Base-by-base conservation (phyloP, 2,888 invertebrate species). In the Leptopilina syphax region DNA sequence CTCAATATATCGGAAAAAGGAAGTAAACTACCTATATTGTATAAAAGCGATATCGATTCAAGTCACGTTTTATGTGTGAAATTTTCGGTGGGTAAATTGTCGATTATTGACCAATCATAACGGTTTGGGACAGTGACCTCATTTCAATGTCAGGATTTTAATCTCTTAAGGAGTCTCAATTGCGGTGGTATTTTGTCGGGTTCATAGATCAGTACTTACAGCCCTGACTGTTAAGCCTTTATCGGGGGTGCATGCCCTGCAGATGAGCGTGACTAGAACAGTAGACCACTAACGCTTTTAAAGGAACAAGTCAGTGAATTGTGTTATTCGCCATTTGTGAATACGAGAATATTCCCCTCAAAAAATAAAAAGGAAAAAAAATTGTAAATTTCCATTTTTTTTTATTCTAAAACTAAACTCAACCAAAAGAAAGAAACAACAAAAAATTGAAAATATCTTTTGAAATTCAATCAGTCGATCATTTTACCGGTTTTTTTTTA, bases 171-270 rank as follows among this genome's bases (percentile, higher is more conserved):
- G 47, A 76, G 60, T 12, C 63, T 41, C 18, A 76, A 44, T 24
- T 63, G 44, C 13, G 13, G 41, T n/a, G 44, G 41, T 44, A 47
- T 27, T 65, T 50, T n/a, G 50, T 77, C 24, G 77, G 77, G 77
- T 67, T 73, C 73, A 73, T 73, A 27, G 73, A 73, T 73, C n/a
- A 73, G 66, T 79, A 81, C 85, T 81, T 87, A 88, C 90, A 88
- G 88, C 87, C 88, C 90, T 90, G 90, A 76, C 70, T 65, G 80
- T 50, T 87, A 89, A 89, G 87, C 87, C 86, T 85, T 86, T 85
- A 65, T 85, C 86, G 88, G 87, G 90, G 90, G 89, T 90, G 88
- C 86, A 88, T 89, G 90, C 89, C 89, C 90, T 88, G 85, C 83
- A 84, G 87, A 88, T 88, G 85, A 88, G 84, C 86, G 85, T 84